Evolutionary conservation across 2,113 vertebrate species (phyloP).

Genomic region (Coracopsis vasa): DNA sequence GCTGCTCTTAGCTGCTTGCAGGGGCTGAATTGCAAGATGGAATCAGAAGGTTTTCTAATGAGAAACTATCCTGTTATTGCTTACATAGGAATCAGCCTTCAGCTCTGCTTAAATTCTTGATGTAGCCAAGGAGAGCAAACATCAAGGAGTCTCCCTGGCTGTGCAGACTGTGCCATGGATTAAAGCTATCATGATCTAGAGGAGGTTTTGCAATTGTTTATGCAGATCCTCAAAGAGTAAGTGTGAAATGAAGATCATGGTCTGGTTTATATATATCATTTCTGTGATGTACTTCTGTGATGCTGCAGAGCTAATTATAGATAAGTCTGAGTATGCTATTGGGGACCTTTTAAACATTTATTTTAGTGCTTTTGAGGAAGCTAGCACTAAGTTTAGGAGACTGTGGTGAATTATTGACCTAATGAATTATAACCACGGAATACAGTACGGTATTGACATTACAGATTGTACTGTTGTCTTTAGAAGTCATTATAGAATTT

Average conservation of each 20-base stretch:
- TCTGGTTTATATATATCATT: slow-evolving; percentile 3
- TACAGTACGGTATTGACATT: not conserved
- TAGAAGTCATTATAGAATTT: slow-evolving; percentile 18
- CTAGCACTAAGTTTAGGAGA: not conserved
- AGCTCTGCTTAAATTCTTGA: not conserved
- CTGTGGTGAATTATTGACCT: slow-evolving; percentile 46
- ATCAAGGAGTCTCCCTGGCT: not conserved
- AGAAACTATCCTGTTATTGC: not conserved
- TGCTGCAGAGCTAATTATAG: slow-evolving; percentile 39
- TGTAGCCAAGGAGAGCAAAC: not conserved
- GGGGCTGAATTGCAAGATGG: not conserved
- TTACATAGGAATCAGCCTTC: not conserved
- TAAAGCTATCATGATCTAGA: not conserved
- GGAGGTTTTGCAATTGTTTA: not conserved
- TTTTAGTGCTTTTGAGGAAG: slow-evolving; percentile 4
- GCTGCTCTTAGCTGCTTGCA: not conserved
- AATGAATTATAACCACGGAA: not conserved
- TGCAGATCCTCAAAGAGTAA: not conserved
- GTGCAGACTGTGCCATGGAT: not conserved
- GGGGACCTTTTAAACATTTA: not conserved
- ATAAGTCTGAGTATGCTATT: slow-evolving; percentile 2
- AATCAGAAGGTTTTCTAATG: not conserved
- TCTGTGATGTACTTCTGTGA: not conserved
- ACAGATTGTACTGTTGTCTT: not conserved
- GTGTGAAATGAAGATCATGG: not conserved